Evolutionary conservation across 2,797 vertebrate genomes (phyloP).

Genomic region (Pipistrellus kuhlii): DNA sequence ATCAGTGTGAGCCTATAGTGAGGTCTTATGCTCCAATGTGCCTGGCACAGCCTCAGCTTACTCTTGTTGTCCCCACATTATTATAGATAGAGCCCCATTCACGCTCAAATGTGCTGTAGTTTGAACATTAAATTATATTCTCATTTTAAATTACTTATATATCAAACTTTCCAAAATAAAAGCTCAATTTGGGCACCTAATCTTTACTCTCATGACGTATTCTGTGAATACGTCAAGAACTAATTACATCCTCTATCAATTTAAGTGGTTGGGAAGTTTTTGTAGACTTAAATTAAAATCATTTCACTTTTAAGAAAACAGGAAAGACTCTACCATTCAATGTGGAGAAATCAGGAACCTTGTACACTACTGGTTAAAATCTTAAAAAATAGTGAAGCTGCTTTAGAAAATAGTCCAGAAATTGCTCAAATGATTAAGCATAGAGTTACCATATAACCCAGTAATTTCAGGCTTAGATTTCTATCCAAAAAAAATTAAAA

Average conservation of each 20-base stretch:
- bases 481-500: not conserved
- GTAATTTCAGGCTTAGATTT: not conserved
- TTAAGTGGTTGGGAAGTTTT: not conserved
- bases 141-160: not conserved
- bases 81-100: not conserved
- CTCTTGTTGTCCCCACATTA: not conserved
- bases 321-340: not conserved
- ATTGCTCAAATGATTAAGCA: not conserved
- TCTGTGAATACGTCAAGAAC: not conserved
- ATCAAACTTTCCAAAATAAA: slow-evolving; percentile 24
- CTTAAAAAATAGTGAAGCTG: not conserved
- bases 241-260: not conserved
- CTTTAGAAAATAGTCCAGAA: not conserved
- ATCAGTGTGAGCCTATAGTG: not conserved
- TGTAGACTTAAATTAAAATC: not conserved
- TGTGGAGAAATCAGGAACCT: not conserved
- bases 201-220: not conserved
- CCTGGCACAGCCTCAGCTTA: not conserved
- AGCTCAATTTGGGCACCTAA: not conserved
- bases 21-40: not conserved
- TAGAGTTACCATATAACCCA: not conserved
- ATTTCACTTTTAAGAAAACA: not conserved
- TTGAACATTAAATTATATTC: not conserved
- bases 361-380: not conserved
- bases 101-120: not conserved